Percentiles rank a stretch among this genome's conserved stretches.
Conservation (phyloP, 2,888 invertebrate species). For the Lepidocyrtinus sp. region DNA sequence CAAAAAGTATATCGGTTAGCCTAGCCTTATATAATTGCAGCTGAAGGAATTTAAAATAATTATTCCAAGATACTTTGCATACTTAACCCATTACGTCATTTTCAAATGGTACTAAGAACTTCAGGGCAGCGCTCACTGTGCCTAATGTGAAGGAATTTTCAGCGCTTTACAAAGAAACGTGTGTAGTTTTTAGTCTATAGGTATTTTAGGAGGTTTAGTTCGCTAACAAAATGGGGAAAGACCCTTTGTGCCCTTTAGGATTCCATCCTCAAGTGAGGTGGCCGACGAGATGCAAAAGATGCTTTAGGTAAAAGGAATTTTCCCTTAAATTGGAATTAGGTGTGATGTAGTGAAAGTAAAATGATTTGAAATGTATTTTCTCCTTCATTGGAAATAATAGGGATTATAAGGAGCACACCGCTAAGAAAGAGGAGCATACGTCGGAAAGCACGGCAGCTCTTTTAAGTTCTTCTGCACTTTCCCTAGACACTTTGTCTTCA, state of each 20-base stretch:
- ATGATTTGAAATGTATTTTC: conserved; percentile 6
- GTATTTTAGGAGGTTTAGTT: no score
- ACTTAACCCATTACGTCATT: no score
- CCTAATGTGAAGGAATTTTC: no score
- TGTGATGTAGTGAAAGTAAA: no score
- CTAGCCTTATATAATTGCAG: no score
- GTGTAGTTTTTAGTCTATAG: not conserved
- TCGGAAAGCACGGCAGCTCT: conserved; percentile 39
- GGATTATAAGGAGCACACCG: conserved; percentile 92
- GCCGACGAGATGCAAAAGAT: conserved; percentile 94
- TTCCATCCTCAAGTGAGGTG: conserved; percentile 95
- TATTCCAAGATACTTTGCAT: conserved; percentile 19
- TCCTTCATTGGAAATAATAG: conserved; percentile 75
- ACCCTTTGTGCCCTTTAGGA: conserved; percentile 91
- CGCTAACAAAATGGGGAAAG: conserved; percentile 72
- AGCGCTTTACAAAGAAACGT: no score
- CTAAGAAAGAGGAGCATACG: conserved; percentile 78
- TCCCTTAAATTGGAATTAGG: no score
- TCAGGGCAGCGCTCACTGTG: no score
- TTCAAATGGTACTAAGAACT: no score
- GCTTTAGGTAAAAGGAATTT: conserved; percentile 85
- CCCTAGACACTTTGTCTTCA: conserved; percentile 31
- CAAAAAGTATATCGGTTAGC: no score
- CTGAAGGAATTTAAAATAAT: no score
- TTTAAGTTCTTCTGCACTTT: conserved; percentile 42